These are phyloP conservation scores for Diadumene lineata DNA, from an alignment of 92 coral and sea anemone genomes.

Conservation along the genomic window DNA sequence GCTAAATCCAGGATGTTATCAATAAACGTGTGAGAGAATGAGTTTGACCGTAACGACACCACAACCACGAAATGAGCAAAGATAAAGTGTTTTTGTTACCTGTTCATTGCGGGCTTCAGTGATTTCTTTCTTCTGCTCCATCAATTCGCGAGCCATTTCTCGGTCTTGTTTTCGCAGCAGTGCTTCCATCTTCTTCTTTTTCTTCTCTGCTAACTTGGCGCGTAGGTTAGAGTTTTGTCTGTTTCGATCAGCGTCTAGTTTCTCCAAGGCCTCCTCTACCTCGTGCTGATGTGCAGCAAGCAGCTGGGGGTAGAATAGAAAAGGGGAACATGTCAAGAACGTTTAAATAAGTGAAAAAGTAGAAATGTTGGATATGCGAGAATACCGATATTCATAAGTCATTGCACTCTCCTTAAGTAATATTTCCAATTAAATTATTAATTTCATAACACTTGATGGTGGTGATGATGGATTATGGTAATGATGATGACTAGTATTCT, in stretches of 20 bases:
- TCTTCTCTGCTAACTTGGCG: constrained; percentile 83
- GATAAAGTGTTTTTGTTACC: constrained; percentile 43
- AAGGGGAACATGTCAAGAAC: too few species aligned
- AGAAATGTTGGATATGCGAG: too few species aligned
- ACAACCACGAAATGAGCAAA: neutral
- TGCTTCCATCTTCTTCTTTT: constrained; percentile 82
- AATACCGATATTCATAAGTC: too few species aligned
- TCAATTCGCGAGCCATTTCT: constrained; percentile 89
- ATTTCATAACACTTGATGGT: too few species aligned
- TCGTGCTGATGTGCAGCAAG: constrained; percentile 92
- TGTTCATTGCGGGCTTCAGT: constrained; percentile 90
- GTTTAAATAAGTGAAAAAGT: too few species aligned
- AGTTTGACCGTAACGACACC: too few species aligned
- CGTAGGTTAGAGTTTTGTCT: constrained; percentile 83
- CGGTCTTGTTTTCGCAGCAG: constrained; percentile 90
- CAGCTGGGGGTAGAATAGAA: constrained; percentile 52
- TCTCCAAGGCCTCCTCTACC: constrained; percentile 90
- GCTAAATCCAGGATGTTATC: too few species aligned
- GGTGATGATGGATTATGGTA: too few species aligned
- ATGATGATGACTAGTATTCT: neutral
- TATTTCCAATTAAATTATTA: too few species aligned
- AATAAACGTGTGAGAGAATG: too few species aligned
- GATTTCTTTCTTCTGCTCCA: constrained; percentile 94
- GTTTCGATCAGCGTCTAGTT: constrained; percentile 89
- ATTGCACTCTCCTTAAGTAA: too few species aligned